These are phyloP conservation scores for Acyrthosiphon pisum DNA, from an alignment of 1,140 invertebrate species.

Conservation along the genomic window DNA sequence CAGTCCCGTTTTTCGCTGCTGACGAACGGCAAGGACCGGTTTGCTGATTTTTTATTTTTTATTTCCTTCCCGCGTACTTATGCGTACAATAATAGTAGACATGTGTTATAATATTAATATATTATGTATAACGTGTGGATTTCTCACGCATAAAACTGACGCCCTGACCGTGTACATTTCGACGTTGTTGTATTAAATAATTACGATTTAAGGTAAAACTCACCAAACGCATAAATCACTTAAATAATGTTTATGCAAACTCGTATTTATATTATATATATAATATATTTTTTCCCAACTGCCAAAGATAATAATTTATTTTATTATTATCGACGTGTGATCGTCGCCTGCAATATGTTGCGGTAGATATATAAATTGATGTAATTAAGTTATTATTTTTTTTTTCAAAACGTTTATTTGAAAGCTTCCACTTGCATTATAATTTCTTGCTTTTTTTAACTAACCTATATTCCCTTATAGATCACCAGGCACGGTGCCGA, in stretches of 20 bases:
- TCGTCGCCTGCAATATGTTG: not conserved
- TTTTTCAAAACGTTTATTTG: not conserved
- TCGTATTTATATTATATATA: not conserved
- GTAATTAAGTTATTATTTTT: not conserved
- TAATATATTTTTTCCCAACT: not conserved
- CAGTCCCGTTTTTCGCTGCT: constrained; percentile 14
- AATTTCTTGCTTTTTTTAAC: not conserved
- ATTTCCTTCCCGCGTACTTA: not conserved
- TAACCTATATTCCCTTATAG: not conserved
- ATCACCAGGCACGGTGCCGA: not conserved
- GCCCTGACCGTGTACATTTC: not conserved
- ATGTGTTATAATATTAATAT: too few species aligned
- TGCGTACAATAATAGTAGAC: not conserved
- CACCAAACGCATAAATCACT: not conserved
- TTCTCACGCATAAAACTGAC: not conserved
- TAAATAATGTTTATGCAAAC: not conserved
- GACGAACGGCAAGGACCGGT: not conserved
- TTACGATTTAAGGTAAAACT: not conserved
- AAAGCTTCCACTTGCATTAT: not conserved
- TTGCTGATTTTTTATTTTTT: not conserved
- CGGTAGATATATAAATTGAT: not conserved
- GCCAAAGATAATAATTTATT: not conserved
- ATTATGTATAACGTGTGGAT: not conserved
- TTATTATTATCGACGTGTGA: not conserved
- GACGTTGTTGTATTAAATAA: not conserved